Base-by-base conservation (phyloP, 2,888 invertebrate genomes). In the Lordiphosa andalusiaca region DNA sequence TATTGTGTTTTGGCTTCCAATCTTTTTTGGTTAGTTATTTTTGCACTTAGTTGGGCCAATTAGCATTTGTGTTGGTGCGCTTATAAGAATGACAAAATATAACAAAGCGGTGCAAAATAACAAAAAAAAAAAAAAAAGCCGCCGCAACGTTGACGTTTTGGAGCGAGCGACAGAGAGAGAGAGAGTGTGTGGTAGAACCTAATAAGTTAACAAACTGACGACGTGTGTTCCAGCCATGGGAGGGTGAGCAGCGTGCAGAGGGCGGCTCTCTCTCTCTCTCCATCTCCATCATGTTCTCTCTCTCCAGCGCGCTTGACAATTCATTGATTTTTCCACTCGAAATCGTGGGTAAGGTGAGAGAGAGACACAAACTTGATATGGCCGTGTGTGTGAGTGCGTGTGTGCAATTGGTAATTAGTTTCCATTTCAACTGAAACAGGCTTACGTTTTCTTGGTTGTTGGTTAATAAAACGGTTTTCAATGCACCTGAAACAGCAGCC, bases 291-390 rank as follows among this genome's bases (percentile, higher is more conserved):
- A 16, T 1, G 16, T 16, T 23, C 60, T 49, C 59, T 49, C 59
- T 69, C 52, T 42, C 44, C 39, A 16, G 16, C 16, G 16, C 9
- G 12, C 21, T 39, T 33, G 35, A 19, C 52, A 64, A 73, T 86
- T 85, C 85, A 86, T 85, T 85, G 85, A 85, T 85, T 85, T 85
- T 85, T 85, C 83, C 84, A 80, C 67, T 71, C 76, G 33, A 50
- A 66, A 50, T 36, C 21, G 35, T 13, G 6, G 16, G 30, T 58
- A 53, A 55, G 4, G 50, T 41, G 46, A 41, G 39, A 21, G 30
- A 25, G 54, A 47, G 44, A 3, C 46, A 3, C 46, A 39, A 71
- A 73, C 46, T 60, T 74, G 71, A 42, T 13, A 30, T 30, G 23
- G 60, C 53, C 40, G 62, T 47, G 41, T 46, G 53, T 49, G 23